Base-by-base conservation (phyloP, 2,888 invertebrate species). In the Volucella bombylans region DNA sequence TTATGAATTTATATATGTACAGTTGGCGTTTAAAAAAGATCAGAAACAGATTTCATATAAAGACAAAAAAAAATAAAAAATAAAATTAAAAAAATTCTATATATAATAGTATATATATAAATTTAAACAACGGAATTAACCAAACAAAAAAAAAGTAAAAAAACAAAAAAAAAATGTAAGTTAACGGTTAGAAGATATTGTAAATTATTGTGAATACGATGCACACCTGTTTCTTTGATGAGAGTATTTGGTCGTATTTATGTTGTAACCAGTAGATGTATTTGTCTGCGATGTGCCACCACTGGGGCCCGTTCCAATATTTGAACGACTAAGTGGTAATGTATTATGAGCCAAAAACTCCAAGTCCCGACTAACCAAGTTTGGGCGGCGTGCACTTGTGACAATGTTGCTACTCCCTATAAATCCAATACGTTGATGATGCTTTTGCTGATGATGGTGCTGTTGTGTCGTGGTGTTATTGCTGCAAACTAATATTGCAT, bases 181-280 rank as follows among this genome's bases (percentile, higher is more conserved):
- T 61, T 23, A n/a, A 72, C 18, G 41, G 8, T n/a, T 49, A 71
- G 54, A 50, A 14, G 55, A 45, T 65, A n/a, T n/a, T n/a, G n/a
- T n/a, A 67, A 52, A 18, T 62, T 57, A 50, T 61, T 68, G 43
- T 62, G 55, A 62, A 68, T 68, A 78, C 72, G 67, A 55, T 73
- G 82, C 82, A 82, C 82, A 82, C 82, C 82, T 82, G 82, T 82
- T 78, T 82, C 68, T 82, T 43, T 82, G 82, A 73, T 82, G 78
- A 68, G 50, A 64, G 73, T 68, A 52, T 68, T 79, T 82, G 8
- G 82, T 49, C 50, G 82, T 62, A 39, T 62, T 78, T 64, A 82
- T 62, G 47, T 52, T 73, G 65, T 71, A 41, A 18, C 82, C 67
- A 52, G 78, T 72, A 15, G 72, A 59, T 38, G 81, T 38, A 57